phyloP scores from a whole-genome alignment of 2,113 vertebrate species.

The Gymnocephalus cernua region DNA sequence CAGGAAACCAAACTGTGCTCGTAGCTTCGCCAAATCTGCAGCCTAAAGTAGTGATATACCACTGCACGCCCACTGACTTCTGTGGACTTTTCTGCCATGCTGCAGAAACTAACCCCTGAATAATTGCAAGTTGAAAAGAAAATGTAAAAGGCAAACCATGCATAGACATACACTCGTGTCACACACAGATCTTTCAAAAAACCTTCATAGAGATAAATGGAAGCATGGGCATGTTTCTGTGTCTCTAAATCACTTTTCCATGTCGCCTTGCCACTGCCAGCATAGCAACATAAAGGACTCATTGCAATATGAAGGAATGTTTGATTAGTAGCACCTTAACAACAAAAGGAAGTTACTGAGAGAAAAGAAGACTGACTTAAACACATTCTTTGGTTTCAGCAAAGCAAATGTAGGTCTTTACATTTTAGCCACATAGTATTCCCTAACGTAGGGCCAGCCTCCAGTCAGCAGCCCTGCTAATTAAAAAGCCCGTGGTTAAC shows the following conservation, averaged over 20 bases:
- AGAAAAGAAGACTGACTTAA: not conserved
- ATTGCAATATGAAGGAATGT: not conserved
- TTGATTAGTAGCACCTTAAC: not conserved
- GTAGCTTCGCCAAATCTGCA: not conserved
- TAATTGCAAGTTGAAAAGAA: not conserved
- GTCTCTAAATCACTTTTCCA: not conserved
- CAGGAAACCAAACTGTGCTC: not conserved
- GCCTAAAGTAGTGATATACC: not conserved
- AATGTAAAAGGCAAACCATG: not conserved
- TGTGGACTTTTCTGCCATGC: not conserved
- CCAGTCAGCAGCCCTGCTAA: not conserved
- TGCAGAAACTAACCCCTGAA: not conserved
- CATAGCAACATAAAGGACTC: not conserved
- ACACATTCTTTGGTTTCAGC: not conserved
- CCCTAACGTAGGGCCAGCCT: not conserved
- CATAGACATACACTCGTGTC: not conserved
- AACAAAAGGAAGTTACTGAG: not conserved
- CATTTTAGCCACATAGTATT: not conserved
- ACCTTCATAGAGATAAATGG: not conserved
- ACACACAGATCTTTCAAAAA: not conserved
- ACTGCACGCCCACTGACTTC: not conserved
- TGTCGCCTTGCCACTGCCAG: not conserved
- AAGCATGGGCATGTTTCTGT: not conserved
- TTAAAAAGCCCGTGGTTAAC: slow-evolving; percentile 36
- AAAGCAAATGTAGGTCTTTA: not conserved